Conservation (phyloP, 2,797 vertebrate species). For the Acropternis orthonyx region DNA sequence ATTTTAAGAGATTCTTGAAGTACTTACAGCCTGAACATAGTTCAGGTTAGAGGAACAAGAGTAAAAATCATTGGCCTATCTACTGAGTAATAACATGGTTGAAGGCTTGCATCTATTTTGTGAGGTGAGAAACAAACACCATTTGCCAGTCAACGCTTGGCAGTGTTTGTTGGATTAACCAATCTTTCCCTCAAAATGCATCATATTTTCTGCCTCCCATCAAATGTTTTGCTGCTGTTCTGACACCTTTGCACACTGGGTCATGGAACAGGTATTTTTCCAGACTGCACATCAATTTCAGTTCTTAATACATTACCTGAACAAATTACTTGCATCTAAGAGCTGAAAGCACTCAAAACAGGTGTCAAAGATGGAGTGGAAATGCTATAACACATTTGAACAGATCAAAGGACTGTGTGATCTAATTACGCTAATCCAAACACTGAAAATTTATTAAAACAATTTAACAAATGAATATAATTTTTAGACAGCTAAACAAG, state of each 20-base stretch:
- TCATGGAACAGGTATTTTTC: constrained; percentile 24
- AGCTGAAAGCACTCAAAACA: constrained; percentile 57
- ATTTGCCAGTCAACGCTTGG: not conserved
- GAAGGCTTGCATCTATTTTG: not conserved
- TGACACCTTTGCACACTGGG: not conserved
- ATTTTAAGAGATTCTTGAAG: not conserved
- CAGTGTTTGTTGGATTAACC: not conserved
- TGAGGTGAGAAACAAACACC: not conserved
- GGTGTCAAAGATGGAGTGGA: constrained; percentile 46
- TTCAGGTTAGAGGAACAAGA: not conserved
- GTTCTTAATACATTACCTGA: constrained; percentile 44
- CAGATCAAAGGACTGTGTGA: constrained; percentile 41
- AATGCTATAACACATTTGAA: constrained; percentile 47
- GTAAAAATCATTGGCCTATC: not conserved
- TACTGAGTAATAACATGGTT: not conserved
- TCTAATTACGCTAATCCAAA: not conserved
- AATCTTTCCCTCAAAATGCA: not conserved
- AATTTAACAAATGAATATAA: not conserved
- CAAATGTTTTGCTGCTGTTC: not conserved
- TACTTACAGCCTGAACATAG: not conserved
- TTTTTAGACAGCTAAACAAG: not conserved
- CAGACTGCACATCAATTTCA: constrained; percentile 21
- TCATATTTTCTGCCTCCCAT: not conserved
- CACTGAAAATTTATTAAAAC: not conserved
- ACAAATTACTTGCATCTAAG: constrained; percentile 46